Percentiles rank a stretch among this genome's conserved stretches.
Conservation (phyloP, 2,888 invertebrate genomes). For the Tuta absoluta region DNA sequence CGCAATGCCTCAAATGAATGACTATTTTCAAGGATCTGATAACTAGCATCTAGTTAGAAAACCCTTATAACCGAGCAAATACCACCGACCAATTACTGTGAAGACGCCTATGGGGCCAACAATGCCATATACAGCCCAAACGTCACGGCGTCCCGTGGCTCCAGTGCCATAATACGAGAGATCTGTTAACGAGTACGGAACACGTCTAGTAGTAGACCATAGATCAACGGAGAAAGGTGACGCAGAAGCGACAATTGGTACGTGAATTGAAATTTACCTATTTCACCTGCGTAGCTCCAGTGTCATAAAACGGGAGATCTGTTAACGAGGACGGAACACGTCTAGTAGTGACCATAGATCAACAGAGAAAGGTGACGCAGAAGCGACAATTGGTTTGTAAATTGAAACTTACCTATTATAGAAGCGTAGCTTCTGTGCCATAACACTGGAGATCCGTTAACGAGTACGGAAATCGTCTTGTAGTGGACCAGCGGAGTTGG, state of each 20-base stretch:
- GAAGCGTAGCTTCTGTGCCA: conserved; percentile 46
- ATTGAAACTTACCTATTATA: too few species aligned
- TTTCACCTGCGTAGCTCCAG: too few species aligned
- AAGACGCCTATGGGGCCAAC: conserved; percentile 54
- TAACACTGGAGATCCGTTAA: conserved; percentile 66
- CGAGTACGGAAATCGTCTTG: conserved; percentile 69
- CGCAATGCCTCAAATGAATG: too few species aligned
- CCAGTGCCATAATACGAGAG: conserved; percentile 47
- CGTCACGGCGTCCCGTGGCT: conserved; percentile 71
- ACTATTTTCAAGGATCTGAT: too few species aligned
- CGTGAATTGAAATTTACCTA: neutral
- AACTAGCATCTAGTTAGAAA: too few species aligned
- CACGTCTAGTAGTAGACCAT: conserved; percentile 60
- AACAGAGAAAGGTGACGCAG: too few species aligned
- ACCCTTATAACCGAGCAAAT: conserved; percentile 18
- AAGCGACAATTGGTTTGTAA: too few species aligned
- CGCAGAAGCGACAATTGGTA: conserved; percentile 26
- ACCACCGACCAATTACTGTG: conserved; percentile 56
- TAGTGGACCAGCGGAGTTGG: conserved; percentile 44
- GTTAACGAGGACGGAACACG: too few species aligned
- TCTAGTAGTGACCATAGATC: too few species aligned
- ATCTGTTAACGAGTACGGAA: conserved; percentile 72
- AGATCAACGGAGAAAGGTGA: conserved; percentile 41
- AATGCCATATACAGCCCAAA: conserved; percentile 69
- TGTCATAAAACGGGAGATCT: too few species aligned